These are phyloP conservation scores for Drosophila sordidapex DNA, from an alignment of 2,888 invertebrate genomes.

Conservation along the genomic window DNA sequence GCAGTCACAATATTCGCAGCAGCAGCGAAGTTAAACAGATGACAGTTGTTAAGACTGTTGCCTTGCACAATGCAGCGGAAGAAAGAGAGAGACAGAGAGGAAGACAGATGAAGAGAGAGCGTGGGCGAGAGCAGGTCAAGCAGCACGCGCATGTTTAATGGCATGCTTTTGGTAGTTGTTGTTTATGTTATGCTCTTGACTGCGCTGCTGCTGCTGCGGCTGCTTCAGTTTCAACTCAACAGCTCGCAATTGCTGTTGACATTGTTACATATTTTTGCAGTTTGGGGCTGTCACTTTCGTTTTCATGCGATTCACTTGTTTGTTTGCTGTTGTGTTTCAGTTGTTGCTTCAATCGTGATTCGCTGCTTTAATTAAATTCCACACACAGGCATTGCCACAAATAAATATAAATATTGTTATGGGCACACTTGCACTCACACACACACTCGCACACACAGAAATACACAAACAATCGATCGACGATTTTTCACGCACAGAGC, in stretches of 20 bases:
- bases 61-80: conserved; percentile 39
- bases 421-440: conserved; percentile 17
- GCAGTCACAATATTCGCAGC: conserved; percentile 29
- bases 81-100: conserved; percentile 7
- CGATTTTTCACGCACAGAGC: conserved; percentile 53
- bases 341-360: conserved; percentile 42
- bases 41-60: conserved; percentile 68
- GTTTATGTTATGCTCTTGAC: conserved; percentile 51
- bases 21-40: conserved; percentile 27
- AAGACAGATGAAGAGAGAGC: conserved; percentile 30
- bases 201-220: conserved; percentile 30
- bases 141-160: conserved; percentile 58
- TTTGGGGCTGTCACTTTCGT: conserved; percentile 65
- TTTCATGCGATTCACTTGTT: conserved; percentile 56
- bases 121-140: conserved; percentile 74
- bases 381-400: conserved; percentile 35
- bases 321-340: conserved; percentile 44
- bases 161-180: conserved; percentile 47
- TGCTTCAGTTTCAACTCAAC: conserved; percentile 15
- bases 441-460: conserved; percentile 27
- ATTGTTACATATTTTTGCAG: conserved; percentile 63
- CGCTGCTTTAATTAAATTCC: conserved; percentile 40
- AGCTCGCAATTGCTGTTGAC: conserved; percentile 65
- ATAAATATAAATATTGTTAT: conserved; percentile 52
- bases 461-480: conserved; percentile 54